Evolutionary conservation across 1,140 invertebrate genomes (phyloP).

Genomic region (Zaprionus camerounensis): DNA sequence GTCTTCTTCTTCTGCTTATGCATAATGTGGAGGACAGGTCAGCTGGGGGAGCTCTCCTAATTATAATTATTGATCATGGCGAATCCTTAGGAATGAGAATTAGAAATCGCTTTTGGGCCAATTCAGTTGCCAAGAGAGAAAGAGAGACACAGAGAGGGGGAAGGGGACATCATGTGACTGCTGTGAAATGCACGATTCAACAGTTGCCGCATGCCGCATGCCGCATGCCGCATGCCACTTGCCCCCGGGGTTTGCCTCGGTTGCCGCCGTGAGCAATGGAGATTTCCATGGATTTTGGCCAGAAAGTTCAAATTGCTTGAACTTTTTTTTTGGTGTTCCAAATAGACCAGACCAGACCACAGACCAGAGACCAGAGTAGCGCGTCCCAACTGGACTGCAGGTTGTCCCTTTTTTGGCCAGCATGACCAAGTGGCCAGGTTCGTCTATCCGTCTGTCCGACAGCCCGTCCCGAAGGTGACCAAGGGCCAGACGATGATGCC

Average conservation of each 20-base stretch:
- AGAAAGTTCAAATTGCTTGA: conserved; percentile 79
- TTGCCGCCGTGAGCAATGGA: conserved; percentile 44
- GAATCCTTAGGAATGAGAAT: conserved; percentile 35
- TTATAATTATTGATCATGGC: conserved; percentile 51
- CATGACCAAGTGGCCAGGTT: neutral
- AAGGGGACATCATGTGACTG: conserved; percentile 64
- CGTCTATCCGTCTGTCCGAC: conserved; percentile 9
- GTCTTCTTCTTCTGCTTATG: neutral
- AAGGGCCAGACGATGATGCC: conserved; percentile 42
- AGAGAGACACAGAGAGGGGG: neutral
- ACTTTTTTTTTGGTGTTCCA: conserved; percentile 74
- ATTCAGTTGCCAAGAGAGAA: neutral
- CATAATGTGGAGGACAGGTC: neutral
- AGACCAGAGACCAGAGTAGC: conserved; percentile 20
- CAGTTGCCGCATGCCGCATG: conserved; percentile 57
- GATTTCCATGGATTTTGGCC: conserved; percentile 57
- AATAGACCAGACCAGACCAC: conserved; percentile 51
- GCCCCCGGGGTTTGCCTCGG: conserved; percentile 24
- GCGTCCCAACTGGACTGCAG: conserved; percentile 54
- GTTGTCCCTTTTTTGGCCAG: conserved; percentile 67
- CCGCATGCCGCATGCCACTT: conserved; percentile 32
- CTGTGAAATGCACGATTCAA: conserved; percentile 77
- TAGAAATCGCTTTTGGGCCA: conserved; percentile 32
- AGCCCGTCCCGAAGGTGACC: conserved; percentile 28
- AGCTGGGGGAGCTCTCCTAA: conserved; percentile 12